Base-by-base conservation (phyloP, 1,140 invertebrate genomes). In the Ylistrum balloti region DNA sequence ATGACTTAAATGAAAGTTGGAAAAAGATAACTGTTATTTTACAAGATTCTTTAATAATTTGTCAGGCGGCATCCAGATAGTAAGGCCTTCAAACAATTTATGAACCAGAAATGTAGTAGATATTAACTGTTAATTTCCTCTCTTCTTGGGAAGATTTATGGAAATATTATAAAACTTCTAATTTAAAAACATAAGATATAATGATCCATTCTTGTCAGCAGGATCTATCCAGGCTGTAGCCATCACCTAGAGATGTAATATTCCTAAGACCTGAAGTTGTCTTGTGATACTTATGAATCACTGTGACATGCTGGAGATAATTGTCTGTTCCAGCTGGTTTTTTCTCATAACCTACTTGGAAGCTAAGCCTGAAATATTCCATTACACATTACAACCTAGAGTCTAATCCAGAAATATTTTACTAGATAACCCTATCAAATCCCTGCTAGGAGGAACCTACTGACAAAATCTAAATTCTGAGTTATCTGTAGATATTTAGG, bases 291-390 rank as follows among this genome's bases (percentile, higher is more conserved):
- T 11, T n/a, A 74, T 74, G n/a, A 74, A 74, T 74, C 56, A 74
- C 11, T 22, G 17, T 1, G 56, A 74, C 56, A 74, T n/a, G 56
- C 56, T 74, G 56, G 9, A 74, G 56, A 28, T 74, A 74, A 28
- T 28, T 5, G 22, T 28, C 1, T 9, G 56, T 28, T 74, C 22
- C 56, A 17, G 7, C 56, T 74, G 56, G 56, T 1, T 74, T 28
- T 74, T n/a, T 74, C 56, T 3, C 13, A n/a, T 74, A n/a, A 28
- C 2, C 15, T 74, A 74, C 56, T 74, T 74, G 56, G 56, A 74
- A 74, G 56, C 11, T 74, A 74, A 74, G 56, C 56, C 56, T 74
- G 56, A 74, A 74, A 74, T 74, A 28, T 74, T 74, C 56, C 56
- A 74, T 74, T 74, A 74, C 22, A n/a, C n/a, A 74, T 28, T 17